phyloP scores from a whole-genome alignment of 1,140 invertebrate genomes.

The Scaptomyza graminum region DNA sequence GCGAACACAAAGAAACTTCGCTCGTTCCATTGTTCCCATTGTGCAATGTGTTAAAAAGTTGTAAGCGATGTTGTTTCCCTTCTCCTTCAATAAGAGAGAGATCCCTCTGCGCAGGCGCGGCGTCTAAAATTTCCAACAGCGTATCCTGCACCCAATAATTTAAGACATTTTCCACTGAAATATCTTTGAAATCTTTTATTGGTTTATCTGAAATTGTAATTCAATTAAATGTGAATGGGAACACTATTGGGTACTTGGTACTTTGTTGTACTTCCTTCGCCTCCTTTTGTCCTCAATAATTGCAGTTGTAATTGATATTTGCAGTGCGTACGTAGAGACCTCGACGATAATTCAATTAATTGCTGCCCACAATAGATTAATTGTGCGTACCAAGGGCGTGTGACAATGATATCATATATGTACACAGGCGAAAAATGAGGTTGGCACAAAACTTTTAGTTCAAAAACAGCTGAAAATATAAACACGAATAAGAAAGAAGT shows the following conservation, averaged over 20 bases:
- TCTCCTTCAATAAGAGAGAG: slow-evolving; percentile 12
- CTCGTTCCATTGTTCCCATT: slow-evolving; percentile 61
- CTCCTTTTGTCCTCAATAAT: slow-evolving; percentile 52
- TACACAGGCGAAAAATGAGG: background rate
- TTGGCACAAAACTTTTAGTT: no score
- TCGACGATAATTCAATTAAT: slow-evolving; percentile 70
- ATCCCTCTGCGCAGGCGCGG: slow-evolving; percentile 56
- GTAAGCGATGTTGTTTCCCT: slow-evolving; percentile 49
- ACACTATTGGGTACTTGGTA: slow-evolving; percentile 53
- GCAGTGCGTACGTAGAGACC: slow-evolving; percentile 27
- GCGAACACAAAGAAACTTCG: slow-evolving; percentile 45
- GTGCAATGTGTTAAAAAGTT: slow-evolving; percentile 80
- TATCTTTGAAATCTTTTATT: slow-evolving; percentile 31
- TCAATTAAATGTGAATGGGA: slow-evolving; percentile 62
- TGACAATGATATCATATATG: slow-evolving; percentile 16
- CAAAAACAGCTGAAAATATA: no score
- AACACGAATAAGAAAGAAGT: no score
- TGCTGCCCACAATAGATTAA: slow-evolving; percentile 70
- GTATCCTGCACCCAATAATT: slow-evolving; percentile 66
- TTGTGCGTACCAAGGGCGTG: slow-evolving; percentile 57
- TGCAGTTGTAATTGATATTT: slow-evolving; percentile 76
- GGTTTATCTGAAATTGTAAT: slow-evolving; percentile 72
- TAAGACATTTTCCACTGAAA: slow-evolving; percentile 16
- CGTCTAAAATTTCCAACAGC: slow-evolving; percentile 63
- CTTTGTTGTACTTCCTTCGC: slow-evolving; percentile 30